Conservation (phyloP, 2,888 invertebrate species). For the Eristalis intricaria region DNA sequence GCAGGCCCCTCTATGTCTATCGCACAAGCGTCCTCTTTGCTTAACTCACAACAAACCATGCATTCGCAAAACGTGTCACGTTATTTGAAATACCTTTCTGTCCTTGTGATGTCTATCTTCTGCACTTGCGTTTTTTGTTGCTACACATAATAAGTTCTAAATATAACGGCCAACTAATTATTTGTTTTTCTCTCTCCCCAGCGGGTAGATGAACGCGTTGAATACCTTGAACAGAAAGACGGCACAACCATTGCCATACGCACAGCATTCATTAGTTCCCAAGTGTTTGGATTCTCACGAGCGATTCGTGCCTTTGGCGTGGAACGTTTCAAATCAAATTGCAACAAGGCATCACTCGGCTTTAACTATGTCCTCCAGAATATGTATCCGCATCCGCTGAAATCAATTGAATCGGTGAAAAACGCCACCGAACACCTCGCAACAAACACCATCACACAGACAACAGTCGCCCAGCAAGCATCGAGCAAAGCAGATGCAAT, state of each 20-base stretch:
- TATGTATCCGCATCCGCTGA: conserved; percentile 85
- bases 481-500: conserved; percentile 82
- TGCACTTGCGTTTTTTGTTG: not conserved
- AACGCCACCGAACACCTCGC: conserved; percentile 62
- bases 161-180: conserved; percentile 10
- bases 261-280: conserved; percentile 94
- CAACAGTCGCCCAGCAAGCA: conserved; percentile 75
- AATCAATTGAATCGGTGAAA: conserved; percentile 30
- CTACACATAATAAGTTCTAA: conserved; percentile 8
- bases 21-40: not conserved
- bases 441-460: conserved; percentile 74
- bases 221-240: conserved; percentile 88
- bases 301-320: conserved; percentile 95
- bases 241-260: conserved; percentile 90
- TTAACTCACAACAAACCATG: not conserved
- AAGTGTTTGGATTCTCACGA: conserved; percentile 92
- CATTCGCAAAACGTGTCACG: not conserved
- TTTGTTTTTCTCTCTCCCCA: conserved; percentile 79
- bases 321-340: conserved; percentile 94
- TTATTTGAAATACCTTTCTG: not conserved
- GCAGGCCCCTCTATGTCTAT: not conserved
- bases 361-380: conserved; percentile 91
- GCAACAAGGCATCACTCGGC: conserved; percentile 90
- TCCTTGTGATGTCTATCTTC: not conserved
- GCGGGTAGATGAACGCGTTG: conserved; percentile 95